Evolutionary conservation across 2,888 invertebrate species (phyloP).

Genomic region (Caenorhabditis drosophilae): DNA sequence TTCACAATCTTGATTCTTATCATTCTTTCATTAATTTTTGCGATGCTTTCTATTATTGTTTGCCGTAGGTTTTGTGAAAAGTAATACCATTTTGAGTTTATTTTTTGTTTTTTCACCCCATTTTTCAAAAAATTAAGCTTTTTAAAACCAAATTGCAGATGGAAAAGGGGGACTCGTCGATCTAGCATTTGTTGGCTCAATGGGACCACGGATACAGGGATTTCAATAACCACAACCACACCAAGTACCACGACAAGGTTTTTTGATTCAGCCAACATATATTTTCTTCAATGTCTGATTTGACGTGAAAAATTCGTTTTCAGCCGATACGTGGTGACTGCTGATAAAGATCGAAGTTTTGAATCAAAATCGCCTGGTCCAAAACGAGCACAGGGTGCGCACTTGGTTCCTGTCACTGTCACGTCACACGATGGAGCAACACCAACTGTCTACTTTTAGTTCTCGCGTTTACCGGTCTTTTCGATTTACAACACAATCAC

Average conservation of each 20-base stretch:
- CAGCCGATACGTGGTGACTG: constrained; percentile 41
- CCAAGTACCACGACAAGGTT: constrained; percentile 40
- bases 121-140: not conserved
- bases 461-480: not conserved
- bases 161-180: constrained; percentile 36
- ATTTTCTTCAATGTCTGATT: not conserved
- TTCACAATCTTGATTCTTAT: constrained; percentile 43
- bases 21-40: constrained; percentile 41
- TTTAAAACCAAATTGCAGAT: constrained; percentile 33
- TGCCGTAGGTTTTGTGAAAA: constrained; percentile 44
- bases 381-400: constrained; percentile 51
- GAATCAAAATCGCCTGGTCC: constrained; percentile 50
- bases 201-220: constrained; percentile 50
- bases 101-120: constrained; percentile 3
- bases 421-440: constrained; percentile 51
- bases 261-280: no score
- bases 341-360: constrained; percentile 41
- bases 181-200: constrained; percentile 56
- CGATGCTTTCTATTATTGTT: constrained; percentile 41
- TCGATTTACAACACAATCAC: constrained; percentile 3
- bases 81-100: constrained; percentile 13
- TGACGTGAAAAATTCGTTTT: not conserved
- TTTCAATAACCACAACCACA: constrained; percentile 49
- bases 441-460: constrained; percentile 55
- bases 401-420: constrained; percentile 57